phyloP scores from a whole-genome alignment of 2,797 vertebrate genomes.

The Anguilla marmorata region DNA sequence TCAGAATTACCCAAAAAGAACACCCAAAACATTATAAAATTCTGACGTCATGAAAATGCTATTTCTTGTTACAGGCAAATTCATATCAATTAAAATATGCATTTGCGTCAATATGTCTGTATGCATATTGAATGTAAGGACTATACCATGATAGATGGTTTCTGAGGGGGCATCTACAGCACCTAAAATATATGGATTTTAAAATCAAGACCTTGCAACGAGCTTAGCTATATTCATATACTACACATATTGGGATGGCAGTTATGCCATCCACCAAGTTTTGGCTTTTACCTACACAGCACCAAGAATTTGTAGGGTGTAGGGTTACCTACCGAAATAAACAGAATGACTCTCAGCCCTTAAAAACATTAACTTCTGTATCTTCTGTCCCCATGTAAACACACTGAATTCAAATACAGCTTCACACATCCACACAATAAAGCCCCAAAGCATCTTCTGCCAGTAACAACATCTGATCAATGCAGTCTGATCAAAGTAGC shows the following conservation, averaged over 20 bases:
- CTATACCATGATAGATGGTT: conserved; percentile 43
- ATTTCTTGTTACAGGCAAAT: neutral
- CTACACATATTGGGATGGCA: neutral
- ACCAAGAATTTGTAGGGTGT: too few species aligned
- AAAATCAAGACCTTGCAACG: neutral
- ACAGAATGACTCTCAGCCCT: too few species aligned
- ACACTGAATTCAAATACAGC: too few species aligned
- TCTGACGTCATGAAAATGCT: neutral
- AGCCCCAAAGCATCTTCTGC: too few species aligned
- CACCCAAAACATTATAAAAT: neutral
- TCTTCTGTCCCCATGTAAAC: too few species aligned
- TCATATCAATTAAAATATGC: neutral
- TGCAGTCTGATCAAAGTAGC: too few species aligned
- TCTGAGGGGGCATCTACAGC: conserved; percentile 36
- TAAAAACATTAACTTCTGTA: too few species aligned
- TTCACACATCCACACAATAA: too few species aligned
- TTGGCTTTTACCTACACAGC: too few species aligned
- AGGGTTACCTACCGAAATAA: too few species aligned
- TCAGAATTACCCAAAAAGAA: neutral
- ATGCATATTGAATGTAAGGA: neutral
- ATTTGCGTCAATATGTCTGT: neutral
- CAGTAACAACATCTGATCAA: too few species aligned
- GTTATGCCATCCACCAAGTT: neutral
- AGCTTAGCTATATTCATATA: neutral
- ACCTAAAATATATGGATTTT: conserved; percentile 31